These are phyloP conservation scores for Himalopsyche kuldschensis DNA, from an alignment of 2,888 invertebrate species.

Conservation along the genomic window DNA sequence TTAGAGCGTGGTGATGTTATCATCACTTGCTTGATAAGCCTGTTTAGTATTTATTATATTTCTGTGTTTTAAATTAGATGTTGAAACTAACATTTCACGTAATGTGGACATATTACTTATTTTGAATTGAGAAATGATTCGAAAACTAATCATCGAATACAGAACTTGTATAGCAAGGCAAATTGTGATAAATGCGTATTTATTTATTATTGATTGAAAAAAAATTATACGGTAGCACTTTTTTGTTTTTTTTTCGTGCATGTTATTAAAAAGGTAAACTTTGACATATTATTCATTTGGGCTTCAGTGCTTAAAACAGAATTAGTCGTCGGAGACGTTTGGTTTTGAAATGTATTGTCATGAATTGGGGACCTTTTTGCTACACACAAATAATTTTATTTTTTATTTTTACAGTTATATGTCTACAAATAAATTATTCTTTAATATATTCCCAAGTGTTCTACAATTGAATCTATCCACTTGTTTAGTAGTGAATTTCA, in stretches of 20 bases:
- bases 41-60: too few relatives aligned
- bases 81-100: too few relatives aligned
- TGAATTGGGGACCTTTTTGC: background rate
- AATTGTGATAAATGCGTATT: background rate
- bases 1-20: too few relatives aligned
- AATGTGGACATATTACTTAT: background rate
- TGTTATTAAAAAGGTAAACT: background rate
- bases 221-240: background rate
- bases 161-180: background rate
- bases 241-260: background rate
- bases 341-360: background rate
- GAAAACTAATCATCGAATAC: background rate
- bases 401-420: background rate
- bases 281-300: background rate
- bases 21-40: too few relatives aligned
- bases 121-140: too few relatives aligned
- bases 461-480: background rate
- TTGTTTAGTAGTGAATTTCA: constrained; percentile 1
- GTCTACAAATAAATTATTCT: background rate
- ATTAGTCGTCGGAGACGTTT: background rate
- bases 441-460: background rate
- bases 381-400: background rate
- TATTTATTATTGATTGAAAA: background rate
- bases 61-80: too few relatives aligned
- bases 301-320: background rate